These are phyloP conservation scores for Meta bourneti DNA, from an alignment of 2,888 invertebrate genomes.

Conservation along the genomic window DNA sequence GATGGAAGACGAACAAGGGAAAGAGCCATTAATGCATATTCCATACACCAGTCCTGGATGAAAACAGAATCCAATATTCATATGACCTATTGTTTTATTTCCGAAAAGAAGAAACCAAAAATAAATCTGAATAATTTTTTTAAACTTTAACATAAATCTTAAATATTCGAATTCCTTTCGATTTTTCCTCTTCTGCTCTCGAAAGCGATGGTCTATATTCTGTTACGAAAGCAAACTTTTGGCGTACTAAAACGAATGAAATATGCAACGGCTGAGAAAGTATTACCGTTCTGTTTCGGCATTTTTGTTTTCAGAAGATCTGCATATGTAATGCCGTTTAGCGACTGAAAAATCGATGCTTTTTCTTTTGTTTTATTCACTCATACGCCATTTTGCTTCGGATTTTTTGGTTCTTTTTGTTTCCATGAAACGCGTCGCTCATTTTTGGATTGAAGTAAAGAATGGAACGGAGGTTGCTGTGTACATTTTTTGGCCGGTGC, in stretches of 20 bases:
- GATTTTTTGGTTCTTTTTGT: slow-evolving; percentile 10
- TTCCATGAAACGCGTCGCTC: slow-evolving; percentile 39
- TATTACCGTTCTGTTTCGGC: slow-evolving; percentile 63
- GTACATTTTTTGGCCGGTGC: slow-evolving; percentile 56
- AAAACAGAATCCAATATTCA: slow-evolving; percentile 72
- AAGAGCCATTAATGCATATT: slow-evolving; percentile 54
- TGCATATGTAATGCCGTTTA: slow-evolving; percentile 74
- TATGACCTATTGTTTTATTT: slow-evolving; percentile 73
- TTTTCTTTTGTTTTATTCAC: slow-evolving; percentile 68
- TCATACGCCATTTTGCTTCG: slow-evolving; percentile 45
- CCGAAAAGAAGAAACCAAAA: slow-evolving; percentile 50
- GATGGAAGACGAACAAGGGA: slow-evolving; percentile 5
- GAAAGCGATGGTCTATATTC: slow-evolving; percentile 66
- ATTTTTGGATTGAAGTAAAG: slow-evolving; percentile 46
- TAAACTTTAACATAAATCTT: slow-evolving; percentile 70
- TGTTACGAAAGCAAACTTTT: slow-evolving; percentile 60
- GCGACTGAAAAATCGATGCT: slow-evolving; percentile 62
- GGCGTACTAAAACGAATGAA: slow-evolving; percentile 62
- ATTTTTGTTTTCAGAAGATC: slow-evolving; percentile 65
- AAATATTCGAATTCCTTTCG: slow-evolving; percentile 46
- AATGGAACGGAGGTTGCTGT: slow-evolving; percentile 34
- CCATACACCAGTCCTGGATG: slow-evolving; percentile 29
- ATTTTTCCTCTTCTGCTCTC: slow-evolving; percentile 26
- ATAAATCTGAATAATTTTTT: slow-evolving; percentile 46
- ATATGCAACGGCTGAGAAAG: slow-evolving; percentile 70